phyloP scores from a whole-genome alignment of 2,113 vertebrate species.

The Amblyornis subalaris region DNA sequence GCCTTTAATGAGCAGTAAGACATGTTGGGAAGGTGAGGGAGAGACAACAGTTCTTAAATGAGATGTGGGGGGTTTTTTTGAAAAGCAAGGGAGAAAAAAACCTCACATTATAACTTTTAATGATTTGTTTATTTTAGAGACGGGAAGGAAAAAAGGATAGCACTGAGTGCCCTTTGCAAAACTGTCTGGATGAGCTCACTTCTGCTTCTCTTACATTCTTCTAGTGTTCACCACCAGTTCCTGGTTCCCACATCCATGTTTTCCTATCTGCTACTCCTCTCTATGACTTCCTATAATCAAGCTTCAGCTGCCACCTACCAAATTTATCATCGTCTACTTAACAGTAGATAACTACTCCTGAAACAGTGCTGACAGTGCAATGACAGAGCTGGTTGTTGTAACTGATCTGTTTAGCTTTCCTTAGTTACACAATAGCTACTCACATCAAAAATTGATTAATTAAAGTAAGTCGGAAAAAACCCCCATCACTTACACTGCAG shows the following conservation, averaged over 20 bases:
- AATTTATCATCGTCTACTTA: not conserved
- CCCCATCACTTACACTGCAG: not conserved
- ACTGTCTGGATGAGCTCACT: not conserved
- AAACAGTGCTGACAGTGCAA: not conserved
- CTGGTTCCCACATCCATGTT: not conserved
- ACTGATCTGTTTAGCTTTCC: not conserved
- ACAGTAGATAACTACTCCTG: not conserved
- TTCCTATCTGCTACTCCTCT: not conserved
- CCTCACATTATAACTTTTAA: not conserved
- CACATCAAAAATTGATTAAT: not conserved
- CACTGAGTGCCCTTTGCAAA: not conserved
- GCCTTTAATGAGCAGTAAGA: not conserved
- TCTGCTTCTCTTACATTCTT: not conserved
- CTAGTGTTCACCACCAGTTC: not conserved
- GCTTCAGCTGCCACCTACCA: not conserved
- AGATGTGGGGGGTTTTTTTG: fast-evolving
- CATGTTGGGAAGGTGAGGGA: not conserved
- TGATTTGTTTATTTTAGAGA: not conserved
- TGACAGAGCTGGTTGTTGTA: not conserved
- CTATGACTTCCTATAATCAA: not conserved
- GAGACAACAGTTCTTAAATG: not conserved
- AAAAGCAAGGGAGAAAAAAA: not conserved
- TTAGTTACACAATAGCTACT: not conserved
- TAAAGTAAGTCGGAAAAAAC: not conserved
- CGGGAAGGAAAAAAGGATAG: not conserved